A percentile compares a stretch with the other conserved stretches of the same genome.
Conservation (phyloP, 2,888 invertebrate species). For the Liopterus haemorrhoidalis region DNA sequence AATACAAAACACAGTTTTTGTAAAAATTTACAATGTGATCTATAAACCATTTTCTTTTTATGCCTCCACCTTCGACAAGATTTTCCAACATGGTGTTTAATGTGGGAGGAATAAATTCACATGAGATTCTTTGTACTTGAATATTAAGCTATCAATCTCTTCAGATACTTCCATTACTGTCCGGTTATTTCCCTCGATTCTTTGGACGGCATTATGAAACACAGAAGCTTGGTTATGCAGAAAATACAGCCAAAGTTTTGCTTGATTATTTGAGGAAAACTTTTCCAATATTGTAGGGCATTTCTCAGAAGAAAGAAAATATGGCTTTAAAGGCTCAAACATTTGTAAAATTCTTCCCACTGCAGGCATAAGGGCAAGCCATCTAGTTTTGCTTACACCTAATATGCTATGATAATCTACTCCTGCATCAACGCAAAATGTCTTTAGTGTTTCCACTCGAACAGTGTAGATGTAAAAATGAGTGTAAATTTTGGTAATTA, state of each 20-base stretch:
- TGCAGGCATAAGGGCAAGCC: conserved; percentile 9
- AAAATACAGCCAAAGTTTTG: conserved; percentile 21
- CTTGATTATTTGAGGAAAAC: conserved; percentile 13
- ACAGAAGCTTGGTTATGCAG: conserved; percentile 15
- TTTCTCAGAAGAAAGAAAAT: conserved; percentile 19
- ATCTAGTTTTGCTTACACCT: conserved; percentile 4
- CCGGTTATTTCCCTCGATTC: conserved; percentile 16
- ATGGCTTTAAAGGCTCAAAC: conserved; percentile 12
- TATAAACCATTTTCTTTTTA: conserved; percentile 9
- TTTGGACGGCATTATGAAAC: conserved; percentile 15
- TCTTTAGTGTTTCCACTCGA: conserved; percentile 7
- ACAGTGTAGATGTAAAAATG: conserved; percentile 10
- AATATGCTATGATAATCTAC: conserved; percentile 15
- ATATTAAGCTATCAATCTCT: not conserved
- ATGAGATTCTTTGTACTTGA: conserved; percentile 9
- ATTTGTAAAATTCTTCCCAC: conserved; percentile 19
- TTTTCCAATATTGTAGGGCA: conserved; percentile 17
- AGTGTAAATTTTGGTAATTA: conserved; percentile 18
- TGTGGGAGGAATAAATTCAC: conserved; percentile 16
- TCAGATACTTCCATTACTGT: conserved; percentile 13
- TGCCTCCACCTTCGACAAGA: conserved; percentile 10
- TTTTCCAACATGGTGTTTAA: conserved; percentile 13
- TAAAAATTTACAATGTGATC: conserved; percentile 9
- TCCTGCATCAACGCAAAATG: not conserved
- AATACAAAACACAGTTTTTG: conserved; percentile 8